These are phyloP conservation scores for Morphnarchus princeps DNA, from an alignment of 2,113 vertebrate species.

Conservation along the genomic window DNA sequence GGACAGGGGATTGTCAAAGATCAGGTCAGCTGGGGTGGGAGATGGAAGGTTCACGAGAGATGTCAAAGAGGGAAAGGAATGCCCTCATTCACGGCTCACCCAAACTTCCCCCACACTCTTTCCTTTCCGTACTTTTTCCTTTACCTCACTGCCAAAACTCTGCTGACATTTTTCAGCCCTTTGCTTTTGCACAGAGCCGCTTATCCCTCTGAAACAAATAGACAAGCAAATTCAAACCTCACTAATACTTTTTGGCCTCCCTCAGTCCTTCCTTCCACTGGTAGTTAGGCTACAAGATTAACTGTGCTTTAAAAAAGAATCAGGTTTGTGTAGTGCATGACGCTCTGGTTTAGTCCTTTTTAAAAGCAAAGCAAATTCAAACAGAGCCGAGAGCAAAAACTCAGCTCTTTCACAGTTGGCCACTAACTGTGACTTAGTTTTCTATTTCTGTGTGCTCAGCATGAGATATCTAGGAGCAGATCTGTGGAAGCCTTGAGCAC, in stretches of 20 bases:
- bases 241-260: background rate
- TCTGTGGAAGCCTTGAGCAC: background rate
- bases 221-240: background rate
- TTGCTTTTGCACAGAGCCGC: background rate
- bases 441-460: background rate
- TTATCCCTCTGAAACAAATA: background rate
- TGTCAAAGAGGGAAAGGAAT: background rate
- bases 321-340: background rate
- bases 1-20: background rate
- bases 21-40: background rate
- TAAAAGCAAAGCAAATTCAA: conserved; percentile 8
- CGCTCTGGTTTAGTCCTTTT: background rate
- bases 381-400: background rate
- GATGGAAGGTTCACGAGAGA: background rate
- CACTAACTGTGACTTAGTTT: conserved; percentile 5
- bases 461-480: background rate
- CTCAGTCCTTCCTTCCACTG: background rate
- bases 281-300: background rate
- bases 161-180: background rate
- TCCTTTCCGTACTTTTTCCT: background rate
- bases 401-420: background rate
- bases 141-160: background rate
- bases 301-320: background rate
- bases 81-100: background rate
- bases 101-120: background rate